Base-by-base conservation (phyloP, 2,888 invertebrate species). In the Pollenia griseotomentosa region DNA sequence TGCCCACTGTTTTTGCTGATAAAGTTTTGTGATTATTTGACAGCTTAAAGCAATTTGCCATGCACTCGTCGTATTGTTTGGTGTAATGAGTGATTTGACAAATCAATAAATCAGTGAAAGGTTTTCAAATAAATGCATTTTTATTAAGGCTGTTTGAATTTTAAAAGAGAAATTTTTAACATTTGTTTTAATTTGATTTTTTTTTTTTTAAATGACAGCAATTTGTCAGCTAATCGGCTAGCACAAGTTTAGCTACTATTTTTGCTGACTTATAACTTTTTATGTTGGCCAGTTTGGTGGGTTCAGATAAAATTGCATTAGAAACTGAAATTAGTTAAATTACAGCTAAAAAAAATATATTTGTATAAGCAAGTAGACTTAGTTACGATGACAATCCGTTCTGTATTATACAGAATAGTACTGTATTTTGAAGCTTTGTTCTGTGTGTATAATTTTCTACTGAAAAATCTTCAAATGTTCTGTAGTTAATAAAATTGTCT, bases 31-130 rank as follows among this genome's bases (percentile, higher is more conserved):
- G 61, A 65, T 65, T 57, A 57, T 73, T 81, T 81, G 81, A 74
- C 57, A 81, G 66, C 48, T 65, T 4, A 48, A 33, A 74, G 81
- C 42, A 74, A 81, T 81, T 81, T 66, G 66, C 65, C 73, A 57
- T 65, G 12, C 48, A 19, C 40, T 61, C 19, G 70, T 16, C 8
- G 42, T 71, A 71, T 55, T 55, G 63, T 71, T 65, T 48, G 65
- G n/a, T 74, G 40, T 42, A 65, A 55, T 65, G 16, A 57, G 57
- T 74, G 40, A 57, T 48, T 81, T 81, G 66, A 81, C 65, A 74
- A 74, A 81, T 74, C 73, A 73, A 81, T 81, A 81, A 59, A 63
- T 10, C 71, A 33, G 71, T 33, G 53, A 80, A 73, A 65, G 55
- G 46, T 73, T 55, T 81, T 9, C 14, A 65, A 65, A 57, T 55